Evolutionary conservation across 1,140 invertebrate species (phyloP), one percentile per base, ranked within the genome.

Genomic region (Vanessa atalanta): DNA sequence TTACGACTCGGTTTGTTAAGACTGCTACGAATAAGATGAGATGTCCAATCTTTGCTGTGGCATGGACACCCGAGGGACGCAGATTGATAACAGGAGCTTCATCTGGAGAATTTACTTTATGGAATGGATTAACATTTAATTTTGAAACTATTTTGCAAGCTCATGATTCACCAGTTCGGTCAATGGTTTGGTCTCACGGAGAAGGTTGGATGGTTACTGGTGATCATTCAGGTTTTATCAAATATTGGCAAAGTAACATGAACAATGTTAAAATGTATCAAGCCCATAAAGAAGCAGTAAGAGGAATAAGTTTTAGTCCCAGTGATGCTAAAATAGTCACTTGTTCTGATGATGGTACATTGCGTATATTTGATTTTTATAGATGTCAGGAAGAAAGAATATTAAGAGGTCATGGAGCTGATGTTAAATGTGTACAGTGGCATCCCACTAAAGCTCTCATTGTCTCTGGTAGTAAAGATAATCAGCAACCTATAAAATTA

Each of bases 221-320:
- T 13, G 99, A 99, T 94, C 98, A 99, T 89, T 96, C 96, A 61
- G 99, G 99, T 47, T 99, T 98, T 89, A 98, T 99, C 57, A 99
- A 99, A 88, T 99, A 99, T 94, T 99, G 99, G 99, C 99, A 99
- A 94, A 98, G 98, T 79, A 99, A 99, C 93, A 99, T 99, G 99
- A 99, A 99, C 94, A 99, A 99, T 94, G 99, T 99, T 20, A 99
- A 99, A 95, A 99, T 99, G 98, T 99, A 99, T 95, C 99, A 99
- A 94, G 99, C 98, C 47, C 99, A 99, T 93, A 99, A 99, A 95
- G 99, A 99, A 95, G 97, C 99, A 75, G 97, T 99, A 83, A 95
- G 99, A 92, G 99, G 98, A 93, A 97, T 99, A 94, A 99, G 98
- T 95, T 99, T 99, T 95, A 98, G 98, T 94, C 99, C 99, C 66